Percentiles rank a stretch among this genome's conserved stretches.
These are phyloP conservation scores for Poeciliopsis presidionis DNA, from an alignment of 2,797 vertebrate species.

Conservation along the genomic window DNA sequence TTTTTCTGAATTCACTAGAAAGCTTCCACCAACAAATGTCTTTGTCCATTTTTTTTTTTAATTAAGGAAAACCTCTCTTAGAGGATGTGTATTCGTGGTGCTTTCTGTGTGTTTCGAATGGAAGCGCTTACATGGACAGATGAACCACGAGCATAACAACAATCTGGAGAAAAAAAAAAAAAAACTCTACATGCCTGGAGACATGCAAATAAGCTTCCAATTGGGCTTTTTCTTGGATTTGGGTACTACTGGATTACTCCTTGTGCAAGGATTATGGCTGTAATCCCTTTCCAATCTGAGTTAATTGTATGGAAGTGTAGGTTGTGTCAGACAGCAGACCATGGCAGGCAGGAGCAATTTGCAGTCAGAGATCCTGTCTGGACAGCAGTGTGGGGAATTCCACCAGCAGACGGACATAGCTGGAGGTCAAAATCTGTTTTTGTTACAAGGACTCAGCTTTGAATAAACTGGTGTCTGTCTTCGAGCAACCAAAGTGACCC, in stretches of 20 bases:
- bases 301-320: slow-evolving; percentile 66
- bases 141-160: slow-evolving; percentile 55
- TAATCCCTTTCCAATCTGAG: slow-evolving; percentile 82
- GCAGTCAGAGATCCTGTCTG: slow-evolving; percentile 55
- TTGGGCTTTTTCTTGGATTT: slow-evolving; percentile 75
- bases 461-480: slow-evolving; percentile 42
- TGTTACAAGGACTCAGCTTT: slow-evolving; percentile 37
- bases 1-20: not conserved
- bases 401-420: slow-evolving; percentile 50
- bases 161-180: slow-evolving; percentile 19
- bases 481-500: slow-evolving; percentile 44
- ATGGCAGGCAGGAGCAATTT: slow-evolving; percentile 77
- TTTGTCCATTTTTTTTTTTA: not conserved
- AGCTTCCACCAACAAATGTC: not conserved
- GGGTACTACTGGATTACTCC: slow-evolving; percentile 82
- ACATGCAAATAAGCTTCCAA: slow-evolving; percentile 62
- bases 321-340: slow-evolving; percentile 61
- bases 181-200: slow-evolving; percentile 27
- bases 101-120: slow-evolving; percentile 15
- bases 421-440: slow-evolving; percentile 67
- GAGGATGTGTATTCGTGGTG: not conserved
- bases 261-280: slow-evolving; percentile 79
- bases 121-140: slow-evolving; percentile 51
- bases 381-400: slow-evolving; percentile 58
- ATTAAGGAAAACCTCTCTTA: not conserved